Base-by-base conservation (phyloP, 1,140 invertebrate genomes). In the Bicyclus anynana region DNA sequence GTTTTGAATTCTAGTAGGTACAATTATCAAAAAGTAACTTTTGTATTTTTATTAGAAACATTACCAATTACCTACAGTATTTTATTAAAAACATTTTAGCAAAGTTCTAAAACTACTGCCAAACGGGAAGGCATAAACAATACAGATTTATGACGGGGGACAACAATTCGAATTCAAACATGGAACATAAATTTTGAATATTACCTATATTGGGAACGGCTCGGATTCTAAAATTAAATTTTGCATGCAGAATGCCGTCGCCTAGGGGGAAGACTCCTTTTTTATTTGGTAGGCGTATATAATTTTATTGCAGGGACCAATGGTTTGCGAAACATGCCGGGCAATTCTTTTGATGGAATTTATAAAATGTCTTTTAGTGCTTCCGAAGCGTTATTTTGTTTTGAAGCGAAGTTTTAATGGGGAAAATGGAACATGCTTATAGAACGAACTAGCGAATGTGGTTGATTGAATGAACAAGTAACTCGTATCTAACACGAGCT, bases 221-320 rank as follows among this genome's bases (percentile, higher is more conserved):
- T 69, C 64, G 79, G 80, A 82, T 80, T 84, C 70, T 84, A 84
- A 87, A 87, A 87, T 87, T 87, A 77, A 87, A 87, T 87, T 87
- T 84, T 82, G 84, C 80, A 87, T 87, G 83, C 83, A 84, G 74
- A 84, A 80, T 74, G 73, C 60, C 73, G 72, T 57, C 68, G 74
- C 57, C 62, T 33, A 6, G 67, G 74, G 80, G 78, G 80, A 78
- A 74, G 74, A n/a, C n/a, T n/a, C 55, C 51, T 62, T 67, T 67
- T 78, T 84, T 88, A 88, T 88, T 88, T 83, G 76, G 85, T 79
- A 86, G 83, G 83, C 83, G 85, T 86, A 85, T 88, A 88, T 88
- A 88, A 88, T 88, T 88, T 88, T 88, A 88, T 86, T 83, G 84
- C 79, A 67, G 71, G 77, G 84, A 82, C 84, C 84, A 80, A 85